Evolutionary conservation across 1,140 invertebrate species (phyloP).

Genomic region (Nephila pilipes): DNA sequence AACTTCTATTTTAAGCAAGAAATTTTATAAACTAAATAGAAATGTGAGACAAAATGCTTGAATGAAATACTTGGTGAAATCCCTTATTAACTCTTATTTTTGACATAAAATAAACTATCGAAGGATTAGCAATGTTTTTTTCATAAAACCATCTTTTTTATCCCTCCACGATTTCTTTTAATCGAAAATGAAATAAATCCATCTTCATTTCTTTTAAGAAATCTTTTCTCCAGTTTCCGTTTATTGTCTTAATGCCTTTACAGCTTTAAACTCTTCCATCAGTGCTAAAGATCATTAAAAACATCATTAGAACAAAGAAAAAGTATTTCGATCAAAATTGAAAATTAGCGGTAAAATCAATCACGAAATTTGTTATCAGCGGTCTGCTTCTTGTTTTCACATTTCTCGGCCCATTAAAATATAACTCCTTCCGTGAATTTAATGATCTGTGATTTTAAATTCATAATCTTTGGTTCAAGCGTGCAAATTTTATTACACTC

Average conservation of each 20-base stretch:
- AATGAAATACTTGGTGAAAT: too few species aligned
- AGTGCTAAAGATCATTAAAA: slow-evolving; percentile 39
- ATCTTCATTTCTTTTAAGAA: background rate
- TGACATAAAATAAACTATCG: background rate
- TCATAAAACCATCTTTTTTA: background rate
- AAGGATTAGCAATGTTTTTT: background rate
- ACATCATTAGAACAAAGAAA: slow-evolving; percentile 64
- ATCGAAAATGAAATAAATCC: background rate
- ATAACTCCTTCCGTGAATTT: slow-evolving; percentile 43
- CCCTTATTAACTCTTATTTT: background rate
- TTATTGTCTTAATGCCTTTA: slow-evolving; percentile 6
- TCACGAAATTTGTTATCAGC: slow-evolving; percentile 42
- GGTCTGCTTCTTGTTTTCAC: slow-evolving; percentile 44
- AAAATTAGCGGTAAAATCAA: slow-evolving; percentile 47
- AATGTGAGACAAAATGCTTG: too few species aligned
- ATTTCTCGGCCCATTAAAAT: slow-evolving; percentile 59
- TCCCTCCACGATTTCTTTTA: background rate
- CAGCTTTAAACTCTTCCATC: background rate
- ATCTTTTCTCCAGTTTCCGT: background rate
- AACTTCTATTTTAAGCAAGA: too few species aligned
- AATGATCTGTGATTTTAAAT: slow-evolving; percentile 66
- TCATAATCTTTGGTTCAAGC: slow-evolving; percentile 45
- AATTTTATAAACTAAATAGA: too few species aligned
- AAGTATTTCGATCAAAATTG: slow-evolving; percentile 53
- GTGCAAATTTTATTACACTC: slow-evolving; percentile 57